Percentiles rank a stretch among this genome's conserved stretches.
Evolutionary conservation across 2,113 vertebrate species (phyloP).

Genomic region (Ornithorhynchus anatinus): DNA sequence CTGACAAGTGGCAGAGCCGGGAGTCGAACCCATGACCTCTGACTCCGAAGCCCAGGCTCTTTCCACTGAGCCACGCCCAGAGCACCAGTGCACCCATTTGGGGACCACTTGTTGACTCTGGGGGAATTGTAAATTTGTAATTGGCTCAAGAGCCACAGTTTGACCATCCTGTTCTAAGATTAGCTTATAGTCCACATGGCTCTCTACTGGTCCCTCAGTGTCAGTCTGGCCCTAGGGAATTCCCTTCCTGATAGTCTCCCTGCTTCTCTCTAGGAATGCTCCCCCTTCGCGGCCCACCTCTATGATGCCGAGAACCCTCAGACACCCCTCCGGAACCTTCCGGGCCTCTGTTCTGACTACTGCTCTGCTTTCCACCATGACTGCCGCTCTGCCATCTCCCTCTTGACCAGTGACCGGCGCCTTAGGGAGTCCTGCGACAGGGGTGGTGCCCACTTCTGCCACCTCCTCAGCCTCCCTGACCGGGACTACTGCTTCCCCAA

Average conservation of each 20-base stretch:
- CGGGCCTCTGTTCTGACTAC: constrained; percentile 79
- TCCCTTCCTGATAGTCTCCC: not conserved
- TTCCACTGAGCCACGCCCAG: no score
- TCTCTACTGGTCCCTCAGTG: not conserved
- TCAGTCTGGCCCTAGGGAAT: rapidly evolving
- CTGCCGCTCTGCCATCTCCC: constrained; percentile 70
- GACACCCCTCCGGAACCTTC: constrained; percentile 76
- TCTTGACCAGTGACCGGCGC: constrained; percentile 64
- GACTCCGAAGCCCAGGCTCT: no score
- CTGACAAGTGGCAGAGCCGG: no score
- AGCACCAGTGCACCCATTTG: no score
- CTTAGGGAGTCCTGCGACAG: constrained; percentile 49
- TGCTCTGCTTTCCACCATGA: constrained; percentile 74
- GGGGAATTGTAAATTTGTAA: no score
- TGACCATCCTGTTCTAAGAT: no score
- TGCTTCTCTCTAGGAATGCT: constrained; percentile 77
- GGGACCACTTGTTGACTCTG: no score
- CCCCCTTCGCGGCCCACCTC: constrained; percentile 82
- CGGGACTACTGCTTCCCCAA: constrained; percentile 85
- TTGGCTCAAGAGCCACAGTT: no score
- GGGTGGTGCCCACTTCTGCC: constrained; percentile 72
- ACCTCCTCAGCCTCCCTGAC: constrained; percentile 73
- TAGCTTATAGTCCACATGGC: not conserved
- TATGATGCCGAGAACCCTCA: constrained; percentile 79
- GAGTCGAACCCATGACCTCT: no score